Base-by-base conservation (phyloP, 2,797 vertebrate genomes). In the Labroides dimidiatus region DNA sequence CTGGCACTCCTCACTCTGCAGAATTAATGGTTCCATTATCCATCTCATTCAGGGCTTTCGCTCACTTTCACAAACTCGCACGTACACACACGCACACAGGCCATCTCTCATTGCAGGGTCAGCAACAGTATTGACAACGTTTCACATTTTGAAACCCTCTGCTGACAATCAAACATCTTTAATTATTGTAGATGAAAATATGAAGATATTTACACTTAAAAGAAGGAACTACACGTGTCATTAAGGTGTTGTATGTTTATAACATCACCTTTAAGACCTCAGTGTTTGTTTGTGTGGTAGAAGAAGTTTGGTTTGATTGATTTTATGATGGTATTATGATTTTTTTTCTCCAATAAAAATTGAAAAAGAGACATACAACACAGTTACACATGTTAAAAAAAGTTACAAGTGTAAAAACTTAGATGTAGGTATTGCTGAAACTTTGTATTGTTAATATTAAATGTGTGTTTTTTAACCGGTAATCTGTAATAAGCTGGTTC, bases 1-100 rank as follows among this genome's bases (percentile, higher is more conserved):
- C 85, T 90, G 88, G 90, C 90, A 86, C 80, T 71, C 69, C 73
- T 89, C 81, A 77, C 85, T 75, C 78, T 59, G 74, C 78, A 89
- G 85, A 89, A 90, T 89, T 89, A 92, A 91, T 89, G 87, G 82
- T 78, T 75, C 75, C 88, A 89, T 92, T 91, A 89, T 92, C 77
- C 75, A 69, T 65, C 77, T 70, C 80, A 72, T 73, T 87, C 84
- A 72, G 81, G 58, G 63, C 78, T 67, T 66, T 79, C 70, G 62
- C 77, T 73, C 56, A 45, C 68, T 76, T 56, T 58, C 47, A 30
- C 60, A 45, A 50, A 19, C 39, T 45, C 20, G 30, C 53, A 56
- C 23, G 59, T 55, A 41, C 57, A 61, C 64, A 17, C 55, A 47
- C 27, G 55, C 64, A 67, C 37, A 74, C 42, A 19, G 63, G 51